Evolutionary conservation across 2,888 invertebrate genomes (phyloP).

Genomic region (Perizoma flavofasciatum): DNA sequence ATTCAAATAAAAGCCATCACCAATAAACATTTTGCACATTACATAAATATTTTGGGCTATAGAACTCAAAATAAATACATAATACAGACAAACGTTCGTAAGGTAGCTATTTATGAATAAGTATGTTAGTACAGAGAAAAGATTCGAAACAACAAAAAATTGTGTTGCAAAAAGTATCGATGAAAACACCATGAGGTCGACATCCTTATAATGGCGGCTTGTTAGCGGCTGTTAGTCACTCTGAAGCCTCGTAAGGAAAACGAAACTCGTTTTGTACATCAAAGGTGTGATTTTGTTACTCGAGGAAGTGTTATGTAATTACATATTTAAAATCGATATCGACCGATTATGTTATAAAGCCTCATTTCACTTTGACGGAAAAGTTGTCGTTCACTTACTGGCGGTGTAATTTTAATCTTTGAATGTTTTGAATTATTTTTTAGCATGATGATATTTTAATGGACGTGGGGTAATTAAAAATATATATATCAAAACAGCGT

Average conservation of each 20-base stretch:
- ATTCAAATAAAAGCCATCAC: no score
- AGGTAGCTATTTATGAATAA: no score
- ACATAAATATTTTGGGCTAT: no score
- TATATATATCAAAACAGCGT: no score
- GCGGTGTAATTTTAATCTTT: constrained; percentile 1
- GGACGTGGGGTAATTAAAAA: no score
- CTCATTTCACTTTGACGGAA: constrained; percentile 53
- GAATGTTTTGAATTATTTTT: no score
- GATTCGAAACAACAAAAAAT: constrained; percentile 49
- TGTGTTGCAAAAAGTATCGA: constrained; percentile 65
- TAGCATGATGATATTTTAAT: no score
- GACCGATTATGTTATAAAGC: constrained; percentile 52
- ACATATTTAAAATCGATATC: constrained; percentile 67
- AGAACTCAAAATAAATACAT: no score
- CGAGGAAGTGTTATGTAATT: constrained; percentile 76
- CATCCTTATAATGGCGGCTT: constrained; percentile 78
- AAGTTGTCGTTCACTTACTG: constrained; percentile 53
- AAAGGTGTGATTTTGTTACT: constrained; percentile 76
- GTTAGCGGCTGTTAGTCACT: constrained; percentile 78
- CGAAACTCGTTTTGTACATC: constrained; percentile 71
- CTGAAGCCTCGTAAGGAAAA: constrained; percentile 55
- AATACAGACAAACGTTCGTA: not conserved
- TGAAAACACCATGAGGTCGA: constrained; percentile 55
- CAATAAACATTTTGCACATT: no score
- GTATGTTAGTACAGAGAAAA: not conserved